Conservation (phyloP, 2,797 vertebrate species). For the Myoxocephalus aenaeus region DNA sequence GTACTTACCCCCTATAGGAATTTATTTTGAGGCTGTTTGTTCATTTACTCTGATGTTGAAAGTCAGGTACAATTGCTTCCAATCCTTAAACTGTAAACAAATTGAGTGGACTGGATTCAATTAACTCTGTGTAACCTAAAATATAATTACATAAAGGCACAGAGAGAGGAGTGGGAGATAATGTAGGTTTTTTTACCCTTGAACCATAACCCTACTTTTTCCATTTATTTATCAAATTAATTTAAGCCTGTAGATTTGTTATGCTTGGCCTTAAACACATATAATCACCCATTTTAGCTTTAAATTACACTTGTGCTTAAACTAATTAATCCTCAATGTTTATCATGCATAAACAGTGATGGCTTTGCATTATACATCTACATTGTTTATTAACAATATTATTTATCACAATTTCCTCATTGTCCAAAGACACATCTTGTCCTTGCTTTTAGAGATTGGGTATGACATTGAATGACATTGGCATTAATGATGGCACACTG, state of each 20-base stretch:
- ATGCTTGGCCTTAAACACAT: slow-evolving; percentile 77
- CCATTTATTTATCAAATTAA: slow-evolving; percentile 83
- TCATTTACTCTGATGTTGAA: slow-evolving; percentile 62
- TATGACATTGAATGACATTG: slow-evolving; percentile 57
- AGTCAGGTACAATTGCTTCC: slow-evolving; percentile 71
- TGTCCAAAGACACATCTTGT: slow-evolving; percentile 15
- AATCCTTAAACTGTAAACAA: slow-evolving; percentile 78
- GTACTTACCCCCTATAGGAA: slow-evolving; percentile 33
- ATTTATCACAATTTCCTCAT: slow-evolving; percentile 39
- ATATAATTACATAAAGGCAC: slow-evolving; percentile 77
- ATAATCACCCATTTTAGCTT: slow-evolving; percentile 82
- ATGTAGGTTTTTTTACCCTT: slow-evolving; percentile 75
- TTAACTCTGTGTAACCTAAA: slow-evolving; percentile 78
- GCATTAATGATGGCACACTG: background rate
- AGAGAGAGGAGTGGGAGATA: slow-evolving; percentile 69
- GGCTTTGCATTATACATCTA: slow-evolving; percentile 68
- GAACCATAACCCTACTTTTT: slow-evolving; percentile 73
- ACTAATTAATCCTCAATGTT: slow-evolving; percentile 81
- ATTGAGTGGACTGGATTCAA: slow-evolving; percentile 72
- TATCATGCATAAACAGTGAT: slow-evolving; percentile 78
- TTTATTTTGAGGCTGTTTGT: slow-evolving; percentile 61
- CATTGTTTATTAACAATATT: slow-evolving; percentile 49
- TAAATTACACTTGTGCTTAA: slow-evolving; percentile 81
- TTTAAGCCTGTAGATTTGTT: slow-evolving; percentile 76
- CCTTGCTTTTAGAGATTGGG: slow-evolving; percentile 38